phyloP scores from a whole-genome alignment of 1,140 invertebrate species.

The Sminthurinus signatus region DNA sequence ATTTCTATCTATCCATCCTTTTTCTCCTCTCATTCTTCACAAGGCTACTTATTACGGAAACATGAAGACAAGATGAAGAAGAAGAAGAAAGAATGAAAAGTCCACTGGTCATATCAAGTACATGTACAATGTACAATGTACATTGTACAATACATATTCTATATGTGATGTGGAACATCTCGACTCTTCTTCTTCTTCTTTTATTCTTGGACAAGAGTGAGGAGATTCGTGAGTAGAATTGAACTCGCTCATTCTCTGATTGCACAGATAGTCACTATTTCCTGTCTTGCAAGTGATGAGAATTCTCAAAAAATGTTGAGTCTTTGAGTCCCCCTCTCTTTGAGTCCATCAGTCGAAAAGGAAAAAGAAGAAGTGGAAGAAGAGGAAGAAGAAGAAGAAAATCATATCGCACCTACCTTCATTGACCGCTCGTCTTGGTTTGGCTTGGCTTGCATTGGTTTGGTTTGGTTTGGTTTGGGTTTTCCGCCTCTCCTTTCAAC shows the following conservation, averaged over 20 bases:
- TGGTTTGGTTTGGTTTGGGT: no score
- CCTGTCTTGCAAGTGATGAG: conserved; percentile 21
- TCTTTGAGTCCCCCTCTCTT: no score
- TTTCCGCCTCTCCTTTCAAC: no score
- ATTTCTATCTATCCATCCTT: not conserved
- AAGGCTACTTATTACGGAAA: not conserved
- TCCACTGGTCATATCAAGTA: not conserved
- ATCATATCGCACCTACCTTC: conserved; percentile 6
- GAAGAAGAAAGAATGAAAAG: not conserved
- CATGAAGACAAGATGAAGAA: not conserved
- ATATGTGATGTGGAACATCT: not conserved
- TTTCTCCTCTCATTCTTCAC: not conserved
- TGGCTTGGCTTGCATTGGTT: no score
- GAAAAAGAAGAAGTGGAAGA: no score
- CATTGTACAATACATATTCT: no score
- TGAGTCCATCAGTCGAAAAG: no score
- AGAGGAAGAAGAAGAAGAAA: no score
- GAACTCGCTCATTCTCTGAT: conserved; percentile 24
- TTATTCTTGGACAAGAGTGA: not conserved
- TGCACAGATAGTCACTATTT: conserved; percentile 28
- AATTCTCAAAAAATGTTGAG: conserved; percentile 24
- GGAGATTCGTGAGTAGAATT: conserved; percentile 20
- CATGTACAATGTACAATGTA: no score
- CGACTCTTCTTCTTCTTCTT: not conserved
- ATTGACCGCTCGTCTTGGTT: no score